These are phyloP conservation scores for Cryptocephalus primarius DNA, from an alignment of 2,888 invertebrate species.

Conservation along the genomic window DNA sequence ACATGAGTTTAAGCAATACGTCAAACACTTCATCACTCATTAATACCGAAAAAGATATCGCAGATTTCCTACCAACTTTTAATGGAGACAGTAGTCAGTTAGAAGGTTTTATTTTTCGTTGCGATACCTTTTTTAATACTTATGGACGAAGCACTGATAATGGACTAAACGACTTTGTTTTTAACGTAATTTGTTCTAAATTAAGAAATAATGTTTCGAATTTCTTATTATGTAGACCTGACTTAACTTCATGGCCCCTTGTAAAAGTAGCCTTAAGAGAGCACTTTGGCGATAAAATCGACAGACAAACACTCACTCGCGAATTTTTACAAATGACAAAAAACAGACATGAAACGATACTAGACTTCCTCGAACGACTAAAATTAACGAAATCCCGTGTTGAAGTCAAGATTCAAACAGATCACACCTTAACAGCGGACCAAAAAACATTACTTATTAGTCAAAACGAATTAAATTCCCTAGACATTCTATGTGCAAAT, in stretches of 20 bases:
- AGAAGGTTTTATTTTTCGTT: background rate
- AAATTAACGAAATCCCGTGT: background rate
- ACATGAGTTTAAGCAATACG: no score
- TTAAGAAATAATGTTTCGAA: constrained; percentile 1
- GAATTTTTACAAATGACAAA: background rate
- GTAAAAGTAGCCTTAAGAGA: constrained; percentile 20
- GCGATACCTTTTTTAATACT: background rate
- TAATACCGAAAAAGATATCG: background rate
- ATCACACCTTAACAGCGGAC: background rate
- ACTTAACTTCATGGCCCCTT: constrained; percentile 7
- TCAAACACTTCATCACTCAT: no score
- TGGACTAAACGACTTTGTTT: constrained; percentile 2
- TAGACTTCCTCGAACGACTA: background rate
- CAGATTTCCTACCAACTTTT: background rate
- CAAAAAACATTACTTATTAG: background rate
- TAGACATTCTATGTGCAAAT: no score
- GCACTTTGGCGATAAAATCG: background rate
- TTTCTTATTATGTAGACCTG: constrained; percentile 2
- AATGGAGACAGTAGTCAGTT: background rate
- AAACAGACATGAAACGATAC: background rate
- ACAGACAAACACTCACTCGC: background rate
- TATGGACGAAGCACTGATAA: background rate
- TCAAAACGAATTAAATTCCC: constrained; percentile 1
- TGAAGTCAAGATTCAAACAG: background rate
- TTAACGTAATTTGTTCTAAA: constrained; percentile 3